A percentile compares a stretch with the other conserved stretches of the same genome.
Evolutionary conservation across 2,113 vertebrate genomes (phyloP).

Genomic region (Sigmodon hispidus): DNA sequence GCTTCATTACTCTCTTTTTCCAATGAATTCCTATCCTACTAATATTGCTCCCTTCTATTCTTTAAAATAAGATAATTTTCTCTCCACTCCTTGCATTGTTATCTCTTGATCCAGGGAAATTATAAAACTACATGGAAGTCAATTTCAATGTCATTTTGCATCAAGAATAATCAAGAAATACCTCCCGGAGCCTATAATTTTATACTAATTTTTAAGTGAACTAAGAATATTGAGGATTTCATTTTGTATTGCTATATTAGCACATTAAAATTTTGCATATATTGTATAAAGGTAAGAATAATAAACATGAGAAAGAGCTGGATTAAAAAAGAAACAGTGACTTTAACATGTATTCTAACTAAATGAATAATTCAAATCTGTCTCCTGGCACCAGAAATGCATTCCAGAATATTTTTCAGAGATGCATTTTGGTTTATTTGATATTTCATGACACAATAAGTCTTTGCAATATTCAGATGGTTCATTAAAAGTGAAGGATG

Average conservation of each 20-base stretch:
- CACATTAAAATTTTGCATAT: constrained; percentile 38
- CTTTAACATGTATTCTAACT: constrained; percentile 58
- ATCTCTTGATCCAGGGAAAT: constrained; percentile 41
- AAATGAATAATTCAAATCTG: constrained; percentile 59
- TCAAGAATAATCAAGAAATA: constrained; percentile 21
- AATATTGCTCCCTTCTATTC: background rate
- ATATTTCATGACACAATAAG: constrained; percentile 33
- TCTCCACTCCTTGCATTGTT: constrained; percentile 11
- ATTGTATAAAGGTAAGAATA: constrained; percentile 39
- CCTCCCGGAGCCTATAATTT: background rate
- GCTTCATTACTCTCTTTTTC: background rate
- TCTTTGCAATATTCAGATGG: constrained; percentile 54
- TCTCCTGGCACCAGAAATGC: constrained; percentile 60
- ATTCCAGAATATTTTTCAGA: constrained; percentile 68
- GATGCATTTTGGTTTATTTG: constrained; percentile 53
- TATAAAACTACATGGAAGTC: constrained; percentile 37
- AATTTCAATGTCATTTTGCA: constrained; percentile 49
- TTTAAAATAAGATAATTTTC: constrained; percentile 39
- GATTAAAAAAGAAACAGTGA: background rate
- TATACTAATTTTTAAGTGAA: constrained; percentile 53
- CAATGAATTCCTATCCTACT: background rate
- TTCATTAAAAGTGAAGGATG: constrained; percentile 51
- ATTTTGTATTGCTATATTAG: constrained; percentile 48
- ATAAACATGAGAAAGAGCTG: constrained; percentile 13
- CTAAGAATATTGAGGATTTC: constrained; percentile 51